These are phyloP conservation scores for Ditula angustiorana DNA, from an alignment of 2,888 invertebrate genomes.

Conservation along the genomic window DNA sequence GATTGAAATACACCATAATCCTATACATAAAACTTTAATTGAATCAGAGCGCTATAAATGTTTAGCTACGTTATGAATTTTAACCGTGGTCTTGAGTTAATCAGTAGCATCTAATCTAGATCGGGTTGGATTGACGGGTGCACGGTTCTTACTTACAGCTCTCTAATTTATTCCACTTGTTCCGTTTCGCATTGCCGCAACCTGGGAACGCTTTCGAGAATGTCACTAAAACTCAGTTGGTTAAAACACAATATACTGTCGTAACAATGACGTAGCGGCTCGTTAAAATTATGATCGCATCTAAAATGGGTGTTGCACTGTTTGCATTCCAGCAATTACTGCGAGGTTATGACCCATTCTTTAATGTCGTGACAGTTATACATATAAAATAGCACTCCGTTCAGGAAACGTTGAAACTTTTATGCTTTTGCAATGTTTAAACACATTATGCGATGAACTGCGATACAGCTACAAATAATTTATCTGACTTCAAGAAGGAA, in stretches of 20 bases:
- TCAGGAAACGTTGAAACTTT: neutral
- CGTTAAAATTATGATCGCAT: constrained; percentile 35
- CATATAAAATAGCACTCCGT: constrained; percentile 8
- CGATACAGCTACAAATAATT: neutral
- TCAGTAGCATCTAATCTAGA: constrained; percentile 65
- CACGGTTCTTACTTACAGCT: constrained; percentile 54
- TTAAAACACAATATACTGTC: constrained; percentile 15
- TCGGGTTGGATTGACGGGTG: constrained; percentile 59
- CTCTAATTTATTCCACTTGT: constrained; percentile 61
- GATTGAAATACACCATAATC: constrained; percentile 74
- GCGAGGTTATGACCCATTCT: constrained; percentile 31
- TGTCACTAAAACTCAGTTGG: constrained; percentile 26
- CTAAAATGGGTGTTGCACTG: constrained; percentile 28
- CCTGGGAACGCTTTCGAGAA: constrained; percentile 34
- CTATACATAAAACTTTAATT: constrained; percentile 65
- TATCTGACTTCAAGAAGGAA: neutral
- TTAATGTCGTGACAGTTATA: constrained; percentile 22
- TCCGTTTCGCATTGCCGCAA: constrained; percentile 43
- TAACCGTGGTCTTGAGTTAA: constrained; percentile 52
- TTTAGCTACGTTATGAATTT: constrained; percentile 52
- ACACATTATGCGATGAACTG: neutral
- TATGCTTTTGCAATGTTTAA: neutral
- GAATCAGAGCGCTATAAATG: constrained; percentile 54
- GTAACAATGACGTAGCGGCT: constrained; percentile 26
- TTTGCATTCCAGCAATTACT: constrained; percentile 30